Conservation (phyloP, 2,888 invertebrate genomes). For the Ptychoptera contaminata region DNA sequence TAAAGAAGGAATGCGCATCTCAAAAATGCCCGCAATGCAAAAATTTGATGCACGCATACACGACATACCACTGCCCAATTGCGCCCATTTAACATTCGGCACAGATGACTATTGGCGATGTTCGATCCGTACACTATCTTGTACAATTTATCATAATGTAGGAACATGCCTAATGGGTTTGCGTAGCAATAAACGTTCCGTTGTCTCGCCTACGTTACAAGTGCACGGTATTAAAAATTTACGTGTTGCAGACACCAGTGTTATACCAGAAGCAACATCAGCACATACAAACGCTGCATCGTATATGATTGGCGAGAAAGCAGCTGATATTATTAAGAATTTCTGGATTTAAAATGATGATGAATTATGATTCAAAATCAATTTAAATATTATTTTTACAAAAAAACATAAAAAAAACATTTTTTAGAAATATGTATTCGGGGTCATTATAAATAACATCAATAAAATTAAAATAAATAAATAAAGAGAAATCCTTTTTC, state of each 20-base stretch:
- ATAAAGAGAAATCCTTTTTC: too few relatives aligned
- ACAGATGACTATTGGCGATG: constrained; percentile 58
- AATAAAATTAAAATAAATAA: too few relatives aligned
- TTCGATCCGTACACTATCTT: constrained; percentile 40
- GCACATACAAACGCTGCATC: constrained; percentile 54
- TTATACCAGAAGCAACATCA: constrained; percentile 46
- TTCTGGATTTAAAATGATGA: constrained; percentile 26
- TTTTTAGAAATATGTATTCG: too few relatives aligned
- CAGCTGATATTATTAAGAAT: constrained; percentile 44
- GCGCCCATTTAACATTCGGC: constrained; percentile 33
- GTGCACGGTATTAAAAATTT: constrained; percentile 43
- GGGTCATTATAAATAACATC: too few relatives aligned
- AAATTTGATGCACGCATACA: constrained; percentile 37
- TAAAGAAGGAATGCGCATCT: constrained; percentile 33
- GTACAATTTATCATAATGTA: constrained; percentile 47
- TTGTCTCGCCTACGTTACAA: constrained; percentile 44
- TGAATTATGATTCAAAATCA: too few relatives aligned
- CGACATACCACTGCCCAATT: constrained; percentile 36
- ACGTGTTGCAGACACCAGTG: constrained; percentile 51
- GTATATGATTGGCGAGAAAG: constrained; percentile 57
- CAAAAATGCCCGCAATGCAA: constrained; percentile 38
- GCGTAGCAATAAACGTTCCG: constrained; percentile 39
- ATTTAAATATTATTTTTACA: too few relatives aligned
- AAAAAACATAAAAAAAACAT: too few relatives aligned
- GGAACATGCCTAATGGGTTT: constrained; percentile 62